Conservation (phyloP, 2,113 vertebrate genomes). For the Enhydra lutris region DNA sequence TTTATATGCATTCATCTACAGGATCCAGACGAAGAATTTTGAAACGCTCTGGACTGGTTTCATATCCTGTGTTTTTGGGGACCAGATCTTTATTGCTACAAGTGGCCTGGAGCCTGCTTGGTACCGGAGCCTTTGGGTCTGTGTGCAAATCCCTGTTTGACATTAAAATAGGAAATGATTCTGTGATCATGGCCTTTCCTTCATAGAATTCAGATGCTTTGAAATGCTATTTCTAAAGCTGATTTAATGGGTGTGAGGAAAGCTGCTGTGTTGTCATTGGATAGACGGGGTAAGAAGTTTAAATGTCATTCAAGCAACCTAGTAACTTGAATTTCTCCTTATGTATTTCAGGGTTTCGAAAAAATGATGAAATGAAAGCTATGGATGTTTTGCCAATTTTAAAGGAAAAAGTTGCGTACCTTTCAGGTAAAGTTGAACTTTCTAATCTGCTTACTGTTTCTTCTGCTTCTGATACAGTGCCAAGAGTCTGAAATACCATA, state of each 20-base stretch:
- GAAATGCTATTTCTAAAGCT: neutral
- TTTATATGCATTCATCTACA: neutral
- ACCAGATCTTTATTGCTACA: neutral
- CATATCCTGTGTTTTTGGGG: neutral
- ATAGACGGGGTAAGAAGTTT: neutral
- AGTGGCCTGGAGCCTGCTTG: neutral
- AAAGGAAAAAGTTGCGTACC: slow-evolving; percentile 97
- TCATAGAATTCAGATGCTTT: neutral
- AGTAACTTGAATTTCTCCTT: slow-evolving; percentile 54
- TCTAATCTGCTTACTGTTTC: neutral
- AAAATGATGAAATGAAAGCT: slow-evolving; percentile 98
- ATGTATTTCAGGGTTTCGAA: slow-evolving; percentile 92
- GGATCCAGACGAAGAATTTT: slow-evolving; percentile 20
- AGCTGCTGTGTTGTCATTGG: neutral
- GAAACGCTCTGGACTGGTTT: neutral
- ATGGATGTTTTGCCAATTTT: slow-evolving; percentile 97
- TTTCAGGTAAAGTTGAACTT: slow-evolving; percentile 90
- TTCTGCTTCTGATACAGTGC: neutral
- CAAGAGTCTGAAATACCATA: neutral
- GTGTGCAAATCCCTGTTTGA: neutral
- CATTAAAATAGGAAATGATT: neutral
- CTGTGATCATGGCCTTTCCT: neutral
- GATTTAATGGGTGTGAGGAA: neutral
- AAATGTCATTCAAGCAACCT: neutral
- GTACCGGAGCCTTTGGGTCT: too few relatives aligned